These are phyloP conservation scores for Drosophila funebris DNA, from an alignment of 1,140 invertebrate species.

Conservation along the genomic window DNA sequence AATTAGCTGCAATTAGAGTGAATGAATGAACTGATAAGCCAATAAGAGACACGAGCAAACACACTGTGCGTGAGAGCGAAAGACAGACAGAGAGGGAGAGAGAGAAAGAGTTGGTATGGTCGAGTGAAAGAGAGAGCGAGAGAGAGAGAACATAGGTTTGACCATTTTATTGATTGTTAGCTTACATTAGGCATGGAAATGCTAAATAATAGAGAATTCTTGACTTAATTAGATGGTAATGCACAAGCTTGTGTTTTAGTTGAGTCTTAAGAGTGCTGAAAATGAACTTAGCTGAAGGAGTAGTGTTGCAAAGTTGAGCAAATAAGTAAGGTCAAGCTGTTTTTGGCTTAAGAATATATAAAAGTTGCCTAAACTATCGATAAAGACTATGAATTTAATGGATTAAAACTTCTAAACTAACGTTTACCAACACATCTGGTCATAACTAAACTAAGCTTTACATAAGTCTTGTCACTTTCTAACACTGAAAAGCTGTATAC, in stretches of 20 bases:
- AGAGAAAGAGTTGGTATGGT: background rate
- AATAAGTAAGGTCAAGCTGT: background rate
- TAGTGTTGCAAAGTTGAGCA: background rate
- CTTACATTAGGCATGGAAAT: background rate
- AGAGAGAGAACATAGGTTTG: background rate
- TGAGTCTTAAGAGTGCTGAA: background rate
- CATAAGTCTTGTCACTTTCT: too few species aligned
- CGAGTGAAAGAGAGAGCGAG: background rate
- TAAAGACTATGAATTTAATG: background rate
- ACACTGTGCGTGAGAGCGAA: background rate
- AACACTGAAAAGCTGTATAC: too few species aligned
- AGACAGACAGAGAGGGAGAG: background rate
- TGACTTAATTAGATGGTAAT: background rate
- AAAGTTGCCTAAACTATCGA: background rate
- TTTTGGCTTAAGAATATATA: background rate
- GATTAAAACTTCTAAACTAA: too few species aligned
- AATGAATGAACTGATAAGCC: slow-evolving; percentile 24
- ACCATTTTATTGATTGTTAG: slow-evolving; percentile 3
- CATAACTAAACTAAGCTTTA: too few species aligned
- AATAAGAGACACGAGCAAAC: background rate
- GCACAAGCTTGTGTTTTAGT: background rate
- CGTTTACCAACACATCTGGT: too few species aligned
- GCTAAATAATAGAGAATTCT: background rate
- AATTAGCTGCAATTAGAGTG: slow-evolving; percentile 43
- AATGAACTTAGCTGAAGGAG: background rate